phyloP scores from a whole-genome alignment of 2,113 vertebrate genomes.

The Sisor rabdophorus region DNA sequence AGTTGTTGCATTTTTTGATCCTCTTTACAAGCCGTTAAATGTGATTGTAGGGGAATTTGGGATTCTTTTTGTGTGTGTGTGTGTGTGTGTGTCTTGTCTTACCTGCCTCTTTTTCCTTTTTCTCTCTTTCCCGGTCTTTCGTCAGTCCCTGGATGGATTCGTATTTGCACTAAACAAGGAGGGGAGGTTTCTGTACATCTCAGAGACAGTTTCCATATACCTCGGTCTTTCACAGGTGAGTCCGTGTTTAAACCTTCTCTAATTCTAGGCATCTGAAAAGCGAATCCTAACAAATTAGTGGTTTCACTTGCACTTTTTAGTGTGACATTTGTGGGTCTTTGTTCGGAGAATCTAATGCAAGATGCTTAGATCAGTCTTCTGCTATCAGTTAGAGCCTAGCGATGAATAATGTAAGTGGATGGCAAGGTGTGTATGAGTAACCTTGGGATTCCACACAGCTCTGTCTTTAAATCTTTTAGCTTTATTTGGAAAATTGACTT shows the following conservation, averaged over 20 bases:
- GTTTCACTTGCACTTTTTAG: slow-evolving; percentile 58
- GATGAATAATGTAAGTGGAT: slow-evolving; percentile 59
- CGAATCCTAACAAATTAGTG: slow-evolving; percentile 63
- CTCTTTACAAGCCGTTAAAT: slow-evolving; percentile 19
- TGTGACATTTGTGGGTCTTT: slow-evolving; percentile 52
- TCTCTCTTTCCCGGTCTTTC: slow-evolving; percentile 39
- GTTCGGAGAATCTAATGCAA: slow-evolving; percentile 38
- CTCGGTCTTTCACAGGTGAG: slow-evolving; percentile 98
- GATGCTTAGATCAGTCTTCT: slow-evolving; percentile 19
- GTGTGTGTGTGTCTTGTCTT: slow-evolving; percentile 35
- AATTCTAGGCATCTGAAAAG: slow-evolving; percentile 50
- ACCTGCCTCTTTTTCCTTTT: slow-evolving; percentile 15
- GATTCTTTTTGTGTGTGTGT: slow-evolving; percentile 7
- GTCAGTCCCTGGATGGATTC: slow-evolving; percentile 97
- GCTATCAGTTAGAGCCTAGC: slow-evolving; percentile 52
- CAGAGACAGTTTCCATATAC: slow-evolving; percentile 99
- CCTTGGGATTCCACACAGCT: slow-evolving; percentile 62
- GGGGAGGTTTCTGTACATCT: slow-evolving; percentile 99
- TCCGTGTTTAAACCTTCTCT: slow-evolving; percentile 38
- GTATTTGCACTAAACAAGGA: slow-evolving; percentile 99
- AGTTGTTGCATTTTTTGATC: slow-evolving; percentile 27
- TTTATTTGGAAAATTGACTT: slow-evolving; percentile 41
- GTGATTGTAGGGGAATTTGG: background rate
- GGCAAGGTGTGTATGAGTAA: slow-evolving; percentile 53
- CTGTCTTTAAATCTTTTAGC: slow-evolving; percentile 23